Evolutionary conservation across 1,140 invertebrate genomes (phyloP).

Genomic region (Elymnias hypermnestra): DNA sequence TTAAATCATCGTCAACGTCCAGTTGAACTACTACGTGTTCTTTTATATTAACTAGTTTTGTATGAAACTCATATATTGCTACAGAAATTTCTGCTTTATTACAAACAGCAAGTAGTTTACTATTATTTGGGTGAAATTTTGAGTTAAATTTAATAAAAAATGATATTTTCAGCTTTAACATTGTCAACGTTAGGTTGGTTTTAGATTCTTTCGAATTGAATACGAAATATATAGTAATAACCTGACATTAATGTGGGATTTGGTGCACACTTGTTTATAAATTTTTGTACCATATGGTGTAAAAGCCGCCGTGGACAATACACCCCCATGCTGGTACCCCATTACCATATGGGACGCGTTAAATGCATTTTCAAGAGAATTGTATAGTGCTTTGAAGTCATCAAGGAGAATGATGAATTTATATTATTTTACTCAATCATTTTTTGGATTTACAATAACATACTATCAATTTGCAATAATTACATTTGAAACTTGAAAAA

Average conservation of each 20-base stretch:
- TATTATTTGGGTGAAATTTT: slow-evolving; percentile 1
- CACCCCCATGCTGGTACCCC: slow-evolving; percentile 51
- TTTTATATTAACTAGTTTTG: slow-evolving; percentile 36
- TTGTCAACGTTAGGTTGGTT: slow-evolving; percentile 23
- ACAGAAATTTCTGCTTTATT: slow-evolving; percentile 10
- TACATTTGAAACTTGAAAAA: no score
- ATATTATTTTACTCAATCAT: background rate
- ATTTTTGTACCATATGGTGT: slow-evolving; percentile 69
- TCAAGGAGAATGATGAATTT: slow-evolving; percentile 11
- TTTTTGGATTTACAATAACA: no score
- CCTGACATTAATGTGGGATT: slow-evolving; percentile 56
- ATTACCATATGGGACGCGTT: slow-evolving; percentile 71
- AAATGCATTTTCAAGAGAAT: slow-evolving; percentile 66
- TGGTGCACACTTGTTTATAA: slow-evolving; percentile 67
- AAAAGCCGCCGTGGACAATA: slow-evolving; percentile 66
- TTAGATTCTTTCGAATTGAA: slow-evolving; percentile 16
- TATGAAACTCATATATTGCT: slow-evolving; percentile 4
- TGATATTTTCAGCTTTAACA: background rate
- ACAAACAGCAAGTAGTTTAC: background rate
- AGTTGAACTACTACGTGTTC: slow-evolving; percentile 41
- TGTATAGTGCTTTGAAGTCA: slow-evolving; percentile 36
- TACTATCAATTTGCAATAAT: no score
- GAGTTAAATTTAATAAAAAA: slow-evolving; percentile 7
- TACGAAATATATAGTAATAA: slow-evolving; percentile 42
- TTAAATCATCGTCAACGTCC: slow-evolving; percentile 32